Conservation (phyloP, 2,888 invertebrate genomes). For the Cheilosia vulpina region DNA sequence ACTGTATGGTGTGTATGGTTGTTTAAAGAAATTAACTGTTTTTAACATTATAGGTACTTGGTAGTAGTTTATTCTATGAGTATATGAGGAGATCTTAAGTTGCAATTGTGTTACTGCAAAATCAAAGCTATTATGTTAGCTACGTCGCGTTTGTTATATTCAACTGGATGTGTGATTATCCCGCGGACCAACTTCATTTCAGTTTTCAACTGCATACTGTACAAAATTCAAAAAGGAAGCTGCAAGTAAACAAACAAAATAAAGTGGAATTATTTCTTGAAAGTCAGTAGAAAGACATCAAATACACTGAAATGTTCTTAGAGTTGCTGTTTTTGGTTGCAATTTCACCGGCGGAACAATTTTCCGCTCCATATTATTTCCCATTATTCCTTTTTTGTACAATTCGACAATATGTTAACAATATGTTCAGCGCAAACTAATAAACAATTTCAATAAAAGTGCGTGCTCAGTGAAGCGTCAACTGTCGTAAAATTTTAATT, state of each 20-base stretch:
- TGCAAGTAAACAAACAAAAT: slow-evolving; percentile 7
- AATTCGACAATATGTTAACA: too few species aligned
- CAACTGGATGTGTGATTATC: not conserved
- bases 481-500: not conserved
- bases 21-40: not conserved
- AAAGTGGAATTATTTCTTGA: not conserved
- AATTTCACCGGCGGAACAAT: too few species aligned
- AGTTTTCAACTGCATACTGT: not conserved
- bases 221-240: slow-evolving; percentile 32
- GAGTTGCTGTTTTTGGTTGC: too few species aligned
- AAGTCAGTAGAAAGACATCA: not conserved
- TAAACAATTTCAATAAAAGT: not conserved
- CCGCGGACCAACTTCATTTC: not conserved
- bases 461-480: not conserved
- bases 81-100: not conserved
- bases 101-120: not conserved
- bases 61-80: not conserved
- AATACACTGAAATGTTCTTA: too few species aligned
- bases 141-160: not conserved
- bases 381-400: too few species aligned
- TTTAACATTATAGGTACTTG: slow-evolving; percentile 11
- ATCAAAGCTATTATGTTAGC: slow-evolving; percentile 3
- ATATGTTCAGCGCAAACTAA: not conserved
- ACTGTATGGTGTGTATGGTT: not conserved
- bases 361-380: too few species aligned